phyloP scores from a whole-genome alignment of 2,113 vertebrate genomes.

The Laticauda laticaudata region DNA sequence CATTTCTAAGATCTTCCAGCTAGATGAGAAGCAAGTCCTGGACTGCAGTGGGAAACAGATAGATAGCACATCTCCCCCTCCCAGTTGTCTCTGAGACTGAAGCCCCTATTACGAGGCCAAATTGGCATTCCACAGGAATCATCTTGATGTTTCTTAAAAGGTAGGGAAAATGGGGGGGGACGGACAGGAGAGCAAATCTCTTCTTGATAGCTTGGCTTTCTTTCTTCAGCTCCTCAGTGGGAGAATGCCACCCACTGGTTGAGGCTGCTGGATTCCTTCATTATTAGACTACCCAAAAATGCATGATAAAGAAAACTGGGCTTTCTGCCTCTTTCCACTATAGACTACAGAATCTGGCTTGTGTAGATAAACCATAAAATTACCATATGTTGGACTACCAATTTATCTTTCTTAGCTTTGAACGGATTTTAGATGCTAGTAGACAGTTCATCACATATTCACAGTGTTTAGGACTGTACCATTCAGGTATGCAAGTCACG shows the following conservation, averaged over 20 bases:
- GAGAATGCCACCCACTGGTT: conserved; percentile 17
- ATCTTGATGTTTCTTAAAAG: background rate
- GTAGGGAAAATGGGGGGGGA: background rate
- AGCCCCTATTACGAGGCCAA: conserved; percentile 4
- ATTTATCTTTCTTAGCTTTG: background rate
- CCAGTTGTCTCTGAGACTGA: background rate
- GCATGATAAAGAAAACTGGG: background rate
- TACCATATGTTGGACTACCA: background rate
- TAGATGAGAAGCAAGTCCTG: conserved; percentile 25
- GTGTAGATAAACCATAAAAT: background rate
- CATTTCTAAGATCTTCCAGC: conserved; percentile 24
- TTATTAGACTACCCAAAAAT: background rate
- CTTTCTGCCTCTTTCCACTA: background rate
- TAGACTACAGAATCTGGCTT: background rate
- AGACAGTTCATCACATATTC: background rate
- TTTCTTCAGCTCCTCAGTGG: background rate
- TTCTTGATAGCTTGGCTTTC: background rate
- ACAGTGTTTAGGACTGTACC: background rate
- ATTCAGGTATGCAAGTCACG: background rate
- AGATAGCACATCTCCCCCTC: background rate
- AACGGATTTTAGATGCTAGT: background rate
- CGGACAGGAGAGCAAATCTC: background rate
- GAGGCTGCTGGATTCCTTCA: background rate
- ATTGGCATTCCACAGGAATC: background rate
- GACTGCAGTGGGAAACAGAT: conserved; percentile 14